phyloP scores from a whole-genome alignment of 1,140 invertebrate species.

The Brachionus rubens region DNA sequence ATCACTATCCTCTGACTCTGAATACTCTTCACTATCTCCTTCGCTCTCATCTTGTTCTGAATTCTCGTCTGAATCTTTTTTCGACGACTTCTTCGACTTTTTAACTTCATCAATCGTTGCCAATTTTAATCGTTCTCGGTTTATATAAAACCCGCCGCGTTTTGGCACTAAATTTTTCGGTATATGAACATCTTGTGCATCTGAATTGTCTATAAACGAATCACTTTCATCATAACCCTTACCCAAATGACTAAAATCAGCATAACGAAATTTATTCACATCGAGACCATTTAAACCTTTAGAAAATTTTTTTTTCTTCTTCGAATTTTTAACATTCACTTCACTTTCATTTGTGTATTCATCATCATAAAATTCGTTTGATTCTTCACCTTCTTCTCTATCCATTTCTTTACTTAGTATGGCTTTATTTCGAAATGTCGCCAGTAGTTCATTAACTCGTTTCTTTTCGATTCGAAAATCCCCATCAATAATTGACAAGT shows the following conservation, averaged over 20 bases:
- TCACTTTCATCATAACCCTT: slow-evolving; percentile 44
- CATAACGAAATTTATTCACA: slow-evolving; percentile 6
- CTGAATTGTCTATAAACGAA: slow-evolving; percentile 44
- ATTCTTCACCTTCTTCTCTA: slow-evolving; percentile 18
- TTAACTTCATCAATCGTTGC: slow-evolving; percentile 2
- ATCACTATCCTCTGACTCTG: not conserved
- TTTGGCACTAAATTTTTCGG: slow-evolving; percentile 31
- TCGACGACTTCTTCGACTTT: slow-evolving; percentile 6
- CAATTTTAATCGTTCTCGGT: slow-evolving; percentile 24
- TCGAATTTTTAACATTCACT: not conserved
- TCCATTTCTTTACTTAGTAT: slow-evolving; percentile 43
- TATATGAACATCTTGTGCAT: slow-evolving; percentile 36
- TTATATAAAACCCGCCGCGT: slow-evolving; percentile 42
- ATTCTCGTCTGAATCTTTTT: not conserved
- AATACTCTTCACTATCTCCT: not conserved
- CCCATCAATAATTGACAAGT: slow-evolving; percentile 6
- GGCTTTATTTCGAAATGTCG: slow-evolving; percentile 25
- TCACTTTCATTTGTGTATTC: slow-evolving; percentile 4
- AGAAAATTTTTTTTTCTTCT: not conserved
- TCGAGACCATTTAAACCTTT: not conserved
- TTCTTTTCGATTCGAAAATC: slow-evolving; percentile 20
- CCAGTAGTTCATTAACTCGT: slow-evolving; percentile 1
- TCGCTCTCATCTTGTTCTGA: not conserved
- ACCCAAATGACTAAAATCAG: slow-evolving; percentile 29
- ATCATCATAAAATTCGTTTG: not conserved